Evolutionary conservation across 2,113 vertebrate genomes (phyloP).

Genomic region (Solea senegalensis): DNA sequence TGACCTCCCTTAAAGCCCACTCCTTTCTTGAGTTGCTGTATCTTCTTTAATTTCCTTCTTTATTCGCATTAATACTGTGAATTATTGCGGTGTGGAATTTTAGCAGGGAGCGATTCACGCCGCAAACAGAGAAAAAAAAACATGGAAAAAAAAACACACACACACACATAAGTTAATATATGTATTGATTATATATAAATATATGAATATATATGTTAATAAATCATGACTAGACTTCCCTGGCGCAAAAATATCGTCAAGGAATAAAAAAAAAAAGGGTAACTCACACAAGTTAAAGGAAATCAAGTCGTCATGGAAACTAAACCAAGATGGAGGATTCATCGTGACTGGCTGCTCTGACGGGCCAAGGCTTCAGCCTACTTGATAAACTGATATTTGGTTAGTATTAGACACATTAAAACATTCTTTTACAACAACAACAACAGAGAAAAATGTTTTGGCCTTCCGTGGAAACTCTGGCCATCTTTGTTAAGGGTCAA

Average conservation of each 20-base stretch:
- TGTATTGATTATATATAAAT: slow-evolving; percentile 82
- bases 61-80: slow-evolving; percentile 83
- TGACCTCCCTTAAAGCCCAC: slow-evolving; percentile 45
- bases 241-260: slow-evolving; percentile 62
- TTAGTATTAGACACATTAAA: slow-evolving; percentile 61
- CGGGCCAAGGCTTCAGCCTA: slow-evolving; percentile 31
- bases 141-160: slow-evolving; percentile 34
- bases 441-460: slow-evolving; percentile 43
- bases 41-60: slow-evolving; percentile 78
- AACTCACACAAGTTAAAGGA: slow-evolving; percentile 50
- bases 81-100: slow-evolving; percentile 70
- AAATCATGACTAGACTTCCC: slow-evolving; percentile 76
- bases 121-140: slow-evolving; percentile 64
- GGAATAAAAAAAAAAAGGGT: slow-evolving; percentile 26
- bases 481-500: slow-evolving; percentile 63
- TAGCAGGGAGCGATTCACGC: slow-evolving; percentile 72
- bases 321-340: slow-evolving; percentile 55
- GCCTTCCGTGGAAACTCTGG: slow-evolving; percentile 58
- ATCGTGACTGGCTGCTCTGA: slow-evolving; percentile 45
- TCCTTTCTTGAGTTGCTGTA: slow-evolving; percentile 75
- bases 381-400: slow-evolving; percentile 56
- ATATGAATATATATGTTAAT: slow-evolving; percentile 83
- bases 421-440: slow-evolving; percentile 63
- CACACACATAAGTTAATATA: slow-evolving; percentile 75
- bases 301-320: slow-evolving; percentile 72